These are phyloP conservation scores for Paralichthys olivaceus DNA, from an alignment of 2,113 vertebrate species.

Conservation along the genomic window DNA sequence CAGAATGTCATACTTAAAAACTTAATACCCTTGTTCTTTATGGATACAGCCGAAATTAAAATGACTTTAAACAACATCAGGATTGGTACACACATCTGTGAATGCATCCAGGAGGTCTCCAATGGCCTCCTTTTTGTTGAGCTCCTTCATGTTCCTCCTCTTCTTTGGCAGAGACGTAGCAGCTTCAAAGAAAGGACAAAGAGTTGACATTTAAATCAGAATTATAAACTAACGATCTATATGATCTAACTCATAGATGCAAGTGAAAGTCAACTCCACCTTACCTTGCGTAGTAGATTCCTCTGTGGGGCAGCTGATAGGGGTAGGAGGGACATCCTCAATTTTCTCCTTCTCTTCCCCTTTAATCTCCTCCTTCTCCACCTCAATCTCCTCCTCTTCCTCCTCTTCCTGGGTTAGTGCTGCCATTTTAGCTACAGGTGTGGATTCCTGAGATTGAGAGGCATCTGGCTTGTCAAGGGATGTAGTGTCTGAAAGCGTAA, in stretches of 20 bases:
- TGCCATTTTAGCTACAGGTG: conserved; percentile 54
- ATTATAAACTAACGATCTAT: too few relatives aligned
- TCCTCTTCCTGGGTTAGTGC: conserved; percentile 45
- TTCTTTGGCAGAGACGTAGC: conserved; percentile 93
- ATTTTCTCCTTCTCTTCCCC: conserved; percentile 57
- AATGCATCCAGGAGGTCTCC: conserved; percentile 96
- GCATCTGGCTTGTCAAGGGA: conserved; percentile 83
- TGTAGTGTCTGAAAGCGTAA: conserved; percentile 80
- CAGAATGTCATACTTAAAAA: background rate
- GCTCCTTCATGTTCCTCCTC: conserved; percentile 92
- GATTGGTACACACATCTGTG: conserved; percentile 88
- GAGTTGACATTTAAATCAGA: conserved; percentile 1
- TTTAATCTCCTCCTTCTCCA: conserved; percentile 11
- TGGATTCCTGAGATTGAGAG: conserved; percentile 64
- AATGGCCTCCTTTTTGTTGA: conserved; percentile 92
- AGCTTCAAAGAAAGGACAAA: conserved; percentile 70
- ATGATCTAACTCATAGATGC: background rate
- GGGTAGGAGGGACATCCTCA: conserved; percentile 67
- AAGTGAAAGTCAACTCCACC: background rate
- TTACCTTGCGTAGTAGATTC: conserved; percentile 88
- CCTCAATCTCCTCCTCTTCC: conserved; percentile 2
- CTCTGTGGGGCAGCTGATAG: conserved; percentile 71
- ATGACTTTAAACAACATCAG: background rate
- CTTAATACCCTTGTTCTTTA: background rate
- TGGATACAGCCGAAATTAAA: background rate